A percentile compares a stretch with the other conserved stretches of the same genome.
Evolutionary conservation across 2,797 vertebrate species (phyloP).

Genomic region (Helostoma temminkii): DNA sequence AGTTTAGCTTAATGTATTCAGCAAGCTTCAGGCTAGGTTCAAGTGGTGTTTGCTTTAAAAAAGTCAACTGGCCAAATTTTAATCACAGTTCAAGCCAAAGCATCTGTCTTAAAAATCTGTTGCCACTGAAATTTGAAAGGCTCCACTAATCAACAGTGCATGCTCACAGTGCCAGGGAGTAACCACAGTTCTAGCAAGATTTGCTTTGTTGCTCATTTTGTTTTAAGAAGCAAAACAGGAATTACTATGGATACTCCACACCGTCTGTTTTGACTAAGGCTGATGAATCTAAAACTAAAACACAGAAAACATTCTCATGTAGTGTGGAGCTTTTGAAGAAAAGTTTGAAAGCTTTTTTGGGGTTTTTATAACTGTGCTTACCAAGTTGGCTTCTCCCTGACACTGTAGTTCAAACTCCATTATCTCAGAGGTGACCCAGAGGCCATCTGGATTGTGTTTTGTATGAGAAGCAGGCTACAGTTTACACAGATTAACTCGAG

Average conservation of each 20-base stretch:
- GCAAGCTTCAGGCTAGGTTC: slow-evolving; percentile 16
- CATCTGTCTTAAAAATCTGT: slow-evolving; percentile 48
- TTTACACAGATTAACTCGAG: too few species aligned
- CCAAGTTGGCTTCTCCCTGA: slow-evolving; percentile 33
- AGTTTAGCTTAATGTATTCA: slow-evolving; percentile 14
- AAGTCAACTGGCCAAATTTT: slow-evolving; percentile 23
- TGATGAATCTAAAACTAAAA: slow-evolving; percentile 21
- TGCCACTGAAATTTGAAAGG: slow-evolving; percentile 37
- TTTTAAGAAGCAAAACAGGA: slow-evolving; percentile 33
- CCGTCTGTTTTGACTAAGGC: slow-evolving; percentile 19
- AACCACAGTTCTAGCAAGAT: slow-evolving; percentile 16
- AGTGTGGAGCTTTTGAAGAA: slow-evolving; percentile 15
- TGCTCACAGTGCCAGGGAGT: slow-evolving; percentile 39
- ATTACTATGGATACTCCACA: background rate
- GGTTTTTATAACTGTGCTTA: slow-evolving; percentile 37
- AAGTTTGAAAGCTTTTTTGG: slow-evolving; percentile 5
- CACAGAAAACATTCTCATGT: slow-evolving; percentile 6
- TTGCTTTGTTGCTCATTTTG: slow-evolving; percentile 30
- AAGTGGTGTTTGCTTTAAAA: slow-evolving; percentile 22
- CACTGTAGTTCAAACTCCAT: slow-evolving; percentile 49
- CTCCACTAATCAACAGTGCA: slow-evolving; percentile 22
- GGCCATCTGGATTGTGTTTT: slow-evolving; percentile 60
- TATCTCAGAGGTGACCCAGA: slow-evolving; percentile 40
- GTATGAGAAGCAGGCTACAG: slow-evolving; percentile 31
- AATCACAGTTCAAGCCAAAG: slow-evolving; percentile 37